Base-by-base conservation (phyloP, 1,140 invertebrate genomes). In the Drosophila albomicans region DNA sequence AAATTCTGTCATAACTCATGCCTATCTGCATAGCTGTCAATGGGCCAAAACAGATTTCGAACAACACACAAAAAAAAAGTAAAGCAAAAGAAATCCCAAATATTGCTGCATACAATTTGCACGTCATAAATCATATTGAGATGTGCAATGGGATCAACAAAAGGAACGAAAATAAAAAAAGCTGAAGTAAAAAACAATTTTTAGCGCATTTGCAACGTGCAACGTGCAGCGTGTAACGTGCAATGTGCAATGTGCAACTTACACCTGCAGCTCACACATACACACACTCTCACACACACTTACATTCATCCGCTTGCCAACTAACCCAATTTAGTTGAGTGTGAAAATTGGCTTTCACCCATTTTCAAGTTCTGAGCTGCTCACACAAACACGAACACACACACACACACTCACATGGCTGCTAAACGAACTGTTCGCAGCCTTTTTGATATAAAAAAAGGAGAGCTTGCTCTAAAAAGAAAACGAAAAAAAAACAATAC, bases 291-390 rank as follows among this genome's bases (percentile, higher is more conserved):
- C 6, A 38, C 28, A 58, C 32, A 20, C 16, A 57, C 72, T 56
- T 41, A 54, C 3, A 56, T 10, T 52, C 10, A 49, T 11, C n/a
- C 5, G n/a, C 61, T 48, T 20, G 43, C 62, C 71, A 79, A 73
- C 84, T 87, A 87, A 87, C 84, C 84, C 84, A 87, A 87, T 87
- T 87, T 87, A 87, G 87, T 87, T 87, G 84, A 87, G 84, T 87
- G 84, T 87, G 84, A 87, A 87, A 87, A 87, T 87, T 87, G 84
- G 84, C 84, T 88, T 87, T 87, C 84, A 76, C 66, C 80, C 84
- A 82, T 87, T 87, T 88, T 77, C 66, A 80, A 88, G 80, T 80
- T 87, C 80, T 88, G 79, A 87, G 84, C 84, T 88, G 66, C 56
- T 80, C 73, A 74, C 43, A 58, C 59, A 25, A 25, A 25, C 20